Evolutionary conservation across 2,888 invertebrate genomes (phyloP).

Genomic region (Dasysyrphus albostriatus): DNA sequence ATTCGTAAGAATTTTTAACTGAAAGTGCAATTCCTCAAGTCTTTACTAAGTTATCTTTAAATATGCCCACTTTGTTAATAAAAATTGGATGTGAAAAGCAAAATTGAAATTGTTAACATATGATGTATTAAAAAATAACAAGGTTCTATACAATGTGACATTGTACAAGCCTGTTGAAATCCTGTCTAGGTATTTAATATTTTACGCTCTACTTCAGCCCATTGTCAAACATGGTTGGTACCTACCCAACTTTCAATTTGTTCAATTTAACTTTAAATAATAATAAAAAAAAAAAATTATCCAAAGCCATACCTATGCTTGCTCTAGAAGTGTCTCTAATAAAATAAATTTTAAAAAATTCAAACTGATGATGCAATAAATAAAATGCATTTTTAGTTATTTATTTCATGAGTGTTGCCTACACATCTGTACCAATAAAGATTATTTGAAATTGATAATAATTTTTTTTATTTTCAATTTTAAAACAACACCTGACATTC

Average conservation of each 20-base stretch:
- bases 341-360: constrained; percentile 2
- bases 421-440: constrained; percentile 62
- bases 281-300: not conserved
- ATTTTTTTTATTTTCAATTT: constrained; percentile 16
- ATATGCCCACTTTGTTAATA: too few species aligned
- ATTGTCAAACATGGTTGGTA: not conserved
- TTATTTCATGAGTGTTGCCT: constrained; percentile 56
- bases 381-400: constrained; percentile 36
- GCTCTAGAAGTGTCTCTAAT: constrained; percentile 10
- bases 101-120: too few species aligned
- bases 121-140: not conserved
- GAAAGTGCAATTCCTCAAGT: too few species aligned
- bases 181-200: not conserved
- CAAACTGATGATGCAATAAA: constrained; percentile 66
- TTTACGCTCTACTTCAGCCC: constrained; percentile 8
- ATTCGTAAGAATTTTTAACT: too few species aligned
- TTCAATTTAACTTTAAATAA: not conserved
- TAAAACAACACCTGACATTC: constrained; percentile 71
- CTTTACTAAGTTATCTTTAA: too few species aligned
- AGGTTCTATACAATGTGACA: not conserved
- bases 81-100: too few species aligned
- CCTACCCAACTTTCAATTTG: constrained; percentile 1
- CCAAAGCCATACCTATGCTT: not conserved
- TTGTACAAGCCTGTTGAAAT: not conserved
- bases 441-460: constrained; percentile 69